Conservation (phyloP, 2,113 vertebrate species). For the Glaucomys volans region DNA sequence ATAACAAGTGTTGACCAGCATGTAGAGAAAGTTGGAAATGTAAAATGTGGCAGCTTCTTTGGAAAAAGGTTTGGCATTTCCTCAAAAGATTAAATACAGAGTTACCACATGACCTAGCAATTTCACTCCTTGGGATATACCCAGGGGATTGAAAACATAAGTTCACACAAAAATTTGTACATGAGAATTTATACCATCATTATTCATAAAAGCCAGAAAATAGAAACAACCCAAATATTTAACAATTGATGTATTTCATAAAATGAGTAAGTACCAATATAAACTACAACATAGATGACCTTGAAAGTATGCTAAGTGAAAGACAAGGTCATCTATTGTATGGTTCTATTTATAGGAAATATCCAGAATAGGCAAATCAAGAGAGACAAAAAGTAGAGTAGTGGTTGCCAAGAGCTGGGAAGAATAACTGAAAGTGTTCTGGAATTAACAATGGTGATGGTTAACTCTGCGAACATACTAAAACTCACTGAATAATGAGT, state of each 20-base stretch:
- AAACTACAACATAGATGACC: neutral
- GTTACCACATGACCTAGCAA: neutral
- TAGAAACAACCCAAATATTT: neutral
- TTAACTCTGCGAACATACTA: neutral
- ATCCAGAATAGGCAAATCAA: neutral
- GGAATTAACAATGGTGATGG: neutral
- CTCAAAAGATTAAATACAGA: conserved; percentile 36
- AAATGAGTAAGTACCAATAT: neutral
- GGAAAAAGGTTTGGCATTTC: neutral
- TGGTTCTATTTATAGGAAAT: neutral
- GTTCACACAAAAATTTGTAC: neutral
- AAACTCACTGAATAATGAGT: neutral
- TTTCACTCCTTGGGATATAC: neutral
- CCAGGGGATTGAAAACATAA: neutral
- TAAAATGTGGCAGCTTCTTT: neutral
- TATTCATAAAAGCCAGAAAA: neutral
- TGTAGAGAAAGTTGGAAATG: neutral
- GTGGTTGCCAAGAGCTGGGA: neutral
- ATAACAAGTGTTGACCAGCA: neutral
- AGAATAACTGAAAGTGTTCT: neutral
- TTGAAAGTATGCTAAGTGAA: neutral
- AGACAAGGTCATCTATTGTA: neutral
- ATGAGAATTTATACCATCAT: neutral
- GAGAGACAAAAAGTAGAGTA: neutral
- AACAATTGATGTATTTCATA: neutral